A percentile compares a stretch with the other conserved stretches of the same genome.
phyloP scores from a whole-genome alignment of 2,113 vertebrate species.

The Dicrurus megarhynchus region DNA sequence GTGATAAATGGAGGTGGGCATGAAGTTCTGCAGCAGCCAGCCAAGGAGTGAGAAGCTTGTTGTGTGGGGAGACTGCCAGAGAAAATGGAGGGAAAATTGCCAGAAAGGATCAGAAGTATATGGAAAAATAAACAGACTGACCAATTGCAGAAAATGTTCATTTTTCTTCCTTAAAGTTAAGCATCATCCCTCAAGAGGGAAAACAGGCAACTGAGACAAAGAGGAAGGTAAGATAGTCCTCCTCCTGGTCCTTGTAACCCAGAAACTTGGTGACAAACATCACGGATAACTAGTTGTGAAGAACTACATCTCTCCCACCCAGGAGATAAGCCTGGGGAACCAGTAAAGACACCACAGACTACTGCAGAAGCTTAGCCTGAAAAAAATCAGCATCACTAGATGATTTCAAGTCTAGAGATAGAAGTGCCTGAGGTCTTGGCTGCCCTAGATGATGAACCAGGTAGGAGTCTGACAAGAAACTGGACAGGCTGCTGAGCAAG shows the following conservation, averaged over 20 bases:
- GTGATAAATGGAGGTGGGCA: not conserved
- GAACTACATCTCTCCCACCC: not conserved
- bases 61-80: not conserved
- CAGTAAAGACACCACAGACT: not conserved
- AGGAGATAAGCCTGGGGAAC: not conserved
- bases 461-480: constrained; percentile 17
- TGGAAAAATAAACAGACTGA: not conserved
- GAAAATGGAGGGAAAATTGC: not conserved
- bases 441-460: constrained; percentile 10
- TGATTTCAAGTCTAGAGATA: not conserved
- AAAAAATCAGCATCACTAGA: not conserved
- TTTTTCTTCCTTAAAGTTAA: not conserved
- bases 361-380: not conserved
- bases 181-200: not conserved
- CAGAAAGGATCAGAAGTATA: not conserved
- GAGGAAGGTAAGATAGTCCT: not conserved
- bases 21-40: not conserved
- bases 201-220: not conserved
- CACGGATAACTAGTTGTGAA: not conserved
- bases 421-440: not conserved
- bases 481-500: constrained; percentile 22
- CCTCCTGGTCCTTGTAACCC: not conserved
- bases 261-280: not conserved
- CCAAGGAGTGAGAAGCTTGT: not conserved
- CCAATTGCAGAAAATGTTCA: not conserved